Percentiles rank a stretch among this genome's conserved stretches.
phyloP scores from a whole-genome alignment of 2,113 vertebrate genomes.

The Arothron firmamentum region DNA sequence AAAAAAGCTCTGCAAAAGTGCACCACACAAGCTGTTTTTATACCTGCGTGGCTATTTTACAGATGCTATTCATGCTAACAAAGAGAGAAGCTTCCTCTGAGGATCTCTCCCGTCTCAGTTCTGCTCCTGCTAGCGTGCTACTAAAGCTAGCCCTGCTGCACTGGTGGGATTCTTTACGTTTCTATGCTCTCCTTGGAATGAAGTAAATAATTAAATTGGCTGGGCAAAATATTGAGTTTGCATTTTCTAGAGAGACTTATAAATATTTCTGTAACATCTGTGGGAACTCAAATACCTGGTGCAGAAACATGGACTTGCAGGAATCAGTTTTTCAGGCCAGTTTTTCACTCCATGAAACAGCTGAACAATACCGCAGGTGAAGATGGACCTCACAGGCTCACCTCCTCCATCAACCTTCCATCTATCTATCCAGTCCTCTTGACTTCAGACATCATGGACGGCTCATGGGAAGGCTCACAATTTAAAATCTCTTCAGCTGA shows the following conservation, averaged over 20 bases:
- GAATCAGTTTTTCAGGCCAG: constrained; percentile 13
- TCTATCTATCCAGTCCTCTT: no score
- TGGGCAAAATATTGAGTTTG: constrained; percentile 51
- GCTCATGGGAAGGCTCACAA: no score
- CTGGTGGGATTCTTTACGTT: constrained; percentile 33
- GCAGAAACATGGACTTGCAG: constrained; percentile 10
- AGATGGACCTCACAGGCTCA: neutral
- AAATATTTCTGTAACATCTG: constrained; percentile 56
- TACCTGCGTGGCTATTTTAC: constrained; percentile 59
- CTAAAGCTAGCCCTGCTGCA: constrained; percentile 35
- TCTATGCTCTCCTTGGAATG: constrained; percentile 40
- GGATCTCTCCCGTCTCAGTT: constrained; percentile 18
- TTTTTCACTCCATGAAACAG: neutral
- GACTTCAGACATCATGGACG: no score
- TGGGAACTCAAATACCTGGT: constrained; percentile 39
- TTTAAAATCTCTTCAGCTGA: no score
- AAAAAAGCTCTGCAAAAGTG: constrained; percentile 37
- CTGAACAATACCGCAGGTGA: neutral
- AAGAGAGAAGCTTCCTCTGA: constrained; percentile 18
- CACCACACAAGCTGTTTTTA: constrained; percentile 47
- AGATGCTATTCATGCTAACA: constrained; percentile 30
- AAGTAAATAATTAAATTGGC: constrained; percentile 55
- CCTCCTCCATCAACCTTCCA: no score
- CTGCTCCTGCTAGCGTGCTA: constrained; percentile 44
- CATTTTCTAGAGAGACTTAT: constrained; percentile 43